Percentiles rank a stretch among this genome's conserved stretches.
Conservation (phyloP, 2,888 invertebrate genomes). For the Andrena bucephala region DNA sequence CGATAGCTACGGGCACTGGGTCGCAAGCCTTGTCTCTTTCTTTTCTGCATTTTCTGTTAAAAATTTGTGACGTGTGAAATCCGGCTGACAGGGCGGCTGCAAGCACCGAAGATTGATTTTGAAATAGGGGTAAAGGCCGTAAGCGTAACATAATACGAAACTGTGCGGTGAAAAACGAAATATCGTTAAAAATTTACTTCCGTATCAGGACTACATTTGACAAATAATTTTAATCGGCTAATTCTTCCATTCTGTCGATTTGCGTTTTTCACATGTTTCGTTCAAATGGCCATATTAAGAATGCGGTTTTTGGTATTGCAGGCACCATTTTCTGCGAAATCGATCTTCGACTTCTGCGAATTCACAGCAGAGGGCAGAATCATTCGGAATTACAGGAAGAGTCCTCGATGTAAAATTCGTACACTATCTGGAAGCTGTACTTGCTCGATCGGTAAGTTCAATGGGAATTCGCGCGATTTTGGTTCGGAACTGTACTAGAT, state of each 20-base stretch:
- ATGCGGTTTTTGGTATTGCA: neutral
- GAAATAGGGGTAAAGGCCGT: constrained; percentile 5
- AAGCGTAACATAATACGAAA: constrained; percentile 43
- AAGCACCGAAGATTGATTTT: constrained; percentile 16
- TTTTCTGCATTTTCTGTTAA: neutral
- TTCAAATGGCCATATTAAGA: neutral
- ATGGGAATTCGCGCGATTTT: neutral
- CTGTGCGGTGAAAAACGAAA: neutral
- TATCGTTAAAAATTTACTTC: neutral
- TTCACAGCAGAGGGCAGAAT: constrained; percentile 51
- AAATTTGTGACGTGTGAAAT: constrained; percentile 42
- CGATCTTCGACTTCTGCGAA: constrained; percentile 20
- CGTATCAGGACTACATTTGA: constrained; percentile 1
- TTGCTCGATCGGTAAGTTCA: constrained; percentile 50
- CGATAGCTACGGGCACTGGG: constrained; percentile 53
- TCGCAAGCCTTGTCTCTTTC: constrained; percentile 21
- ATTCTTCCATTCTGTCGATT: constrained; percentile 19
- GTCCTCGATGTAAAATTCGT: constrained; percentile 26
- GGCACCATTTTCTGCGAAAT: neutral
- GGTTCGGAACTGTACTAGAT: constrained; percentile 17
- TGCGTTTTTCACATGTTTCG: constrained; percentile 32
- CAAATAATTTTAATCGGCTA: constrained; percentile 36
- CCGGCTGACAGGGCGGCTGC: neutral
- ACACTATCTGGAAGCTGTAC: constrained; percentile 12
- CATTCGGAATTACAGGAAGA: constrained; percentile 39